A percentile compares a stretch with the other conserved stretches of the same genome.
These are phyloP conservation scores for Crenichthys baileyi DNA, from an alignment of 2,797 vertebrate genomes.

Conservation along the genomic window DNA sequence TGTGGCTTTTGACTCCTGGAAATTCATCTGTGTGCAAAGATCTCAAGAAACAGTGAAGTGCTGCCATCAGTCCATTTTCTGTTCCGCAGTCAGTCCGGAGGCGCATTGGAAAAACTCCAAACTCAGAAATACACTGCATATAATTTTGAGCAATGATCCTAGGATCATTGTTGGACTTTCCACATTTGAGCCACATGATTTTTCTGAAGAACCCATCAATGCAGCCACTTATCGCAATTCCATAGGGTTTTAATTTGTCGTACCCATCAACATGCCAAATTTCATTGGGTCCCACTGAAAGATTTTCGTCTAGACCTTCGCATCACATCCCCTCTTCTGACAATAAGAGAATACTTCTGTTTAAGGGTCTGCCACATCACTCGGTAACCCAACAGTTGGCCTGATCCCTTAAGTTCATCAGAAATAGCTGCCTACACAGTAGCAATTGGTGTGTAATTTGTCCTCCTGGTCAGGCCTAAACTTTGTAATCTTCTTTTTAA, in stretches of 20 bases:
- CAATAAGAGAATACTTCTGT: neutral
- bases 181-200: neutral
- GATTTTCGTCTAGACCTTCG: neutral
- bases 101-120: neutral
- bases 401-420: slow-evolving; percentile 1
- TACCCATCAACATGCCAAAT: slow-evolving; percentile 11
- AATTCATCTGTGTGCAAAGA: slow-evolving; percentile 1
- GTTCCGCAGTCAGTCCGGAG: slow-evolving; percentile 4
- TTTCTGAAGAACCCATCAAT: neutral
- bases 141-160: neutral
- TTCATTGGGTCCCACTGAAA: neutral
- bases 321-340: slow-evolving; percentile 2
- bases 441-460: no score
- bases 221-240: slow-evolving; percentile 6
- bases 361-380: slow-evolving; percentile 3
- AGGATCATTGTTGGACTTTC: slow-evolving; percentile 13
- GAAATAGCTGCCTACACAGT: neutral
- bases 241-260: slow-evolving; percentile 5
- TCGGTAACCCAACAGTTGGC: neutral
- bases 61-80: slow-evolving; percentile 8
- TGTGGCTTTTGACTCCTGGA: neutral
- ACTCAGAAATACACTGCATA: neutral
- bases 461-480: neutral
- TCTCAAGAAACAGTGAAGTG: slow-evolving; percentile 3
- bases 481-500: no score